These are phyloP conservation scores for Mya arenaria DNA, from an alignment of 1,140 invertebrate species.

Conservation along the genomic window DNA sequence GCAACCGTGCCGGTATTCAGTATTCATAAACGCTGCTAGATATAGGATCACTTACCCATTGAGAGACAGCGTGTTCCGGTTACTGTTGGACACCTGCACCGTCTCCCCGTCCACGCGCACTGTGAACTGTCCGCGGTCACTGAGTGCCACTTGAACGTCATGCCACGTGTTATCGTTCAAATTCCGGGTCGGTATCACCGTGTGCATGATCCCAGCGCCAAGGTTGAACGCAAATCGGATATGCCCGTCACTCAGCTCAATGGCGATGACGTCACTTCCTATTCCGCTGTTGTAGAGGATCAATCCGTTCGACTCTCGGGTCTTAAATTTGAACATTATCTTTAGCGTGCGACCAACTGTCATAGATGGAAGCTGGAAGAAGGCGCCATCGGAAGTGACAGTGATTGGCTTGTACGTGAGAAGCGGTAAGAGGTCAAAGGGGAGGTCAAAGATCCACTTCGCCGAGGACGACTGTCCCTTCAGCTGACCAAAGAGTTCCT, in stretches of 20 bases:
- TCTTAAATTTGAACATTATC: constrained; percentile 77
- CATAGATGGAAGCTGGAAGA: constrained; percentile 67
- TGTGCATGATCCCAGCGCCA: constrained; percentile 85
- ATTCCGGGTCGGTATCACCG: constrained; percentile 83
- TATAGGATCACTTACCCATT: neutral
- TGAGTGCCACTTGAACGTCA: constrained; percentile 91
- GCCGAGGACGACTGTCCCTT: constrained; percentile 4
- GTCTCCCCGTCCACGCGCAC: constrained; percentile 55
- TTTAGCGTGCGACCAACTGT: constrained; percentile 50
- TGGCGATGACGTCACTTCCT: constrained; percentile 94
- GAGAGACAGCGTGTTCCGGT: constrained; percentile 63
- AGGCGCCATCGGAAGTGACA: constrained; percentile 62
- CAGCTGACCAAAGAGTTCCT: constrained; percentile 62
- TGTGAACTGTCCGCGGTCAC: constrained; percentile 84
- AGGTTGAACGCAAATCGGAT: constrained; percentile 94
- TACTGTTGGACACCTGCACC: constrained; percentile 65
- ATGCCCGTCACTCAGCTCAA: constrained; percentile 90
- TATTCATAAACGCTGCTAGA: too few species aligned
- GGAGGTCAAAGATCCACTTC: constrained; percentile 36
- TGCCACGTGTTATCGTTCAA: constrained; percentile 97
- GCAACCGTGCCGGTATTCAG: too few species aligned
- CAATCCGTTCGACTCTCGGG: constrained; percentile 88
- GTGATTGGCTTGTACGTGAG: constrained; percentile 70
- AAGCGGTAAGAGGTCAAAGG: constrained; percentile 41
- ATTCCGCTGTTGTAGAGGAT: constrained; percentile 96